Conservation (phyloP, 2,113 vertebrate species). For the Sisor rabdophorus region DNA sequence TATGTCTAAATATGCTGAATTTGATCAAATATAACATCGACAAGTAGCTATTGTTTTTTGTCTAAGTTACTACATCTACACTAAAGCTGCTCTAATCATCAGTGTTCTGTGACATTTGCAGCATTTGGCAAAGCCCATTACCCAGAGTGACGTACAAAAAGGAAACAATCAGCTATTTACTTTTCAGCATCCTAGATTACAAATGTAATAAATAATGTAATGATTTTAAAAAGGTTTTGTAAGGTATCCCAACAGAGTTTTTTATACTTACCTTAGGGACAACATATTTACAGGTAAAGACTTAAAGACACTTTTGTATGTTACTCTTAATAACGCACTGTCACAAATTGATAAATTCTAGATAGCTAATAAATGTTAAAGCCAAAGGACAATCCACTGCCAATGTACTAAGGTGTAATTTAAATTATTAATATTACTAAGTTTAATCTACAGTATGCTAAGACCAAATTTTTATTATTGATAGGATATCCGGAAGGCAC, state of each 20-base stretch:
- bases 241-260: too few relatives aligned
- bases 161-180: background rate
- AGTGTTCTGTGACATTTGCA: background rate
- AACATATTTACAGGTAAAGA: too few relatives aligned
- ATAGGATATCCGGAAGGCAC: too few relatives aligned
- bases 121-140: too few relatives aligned
- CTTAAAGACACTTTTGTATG: too few relatives aligned
- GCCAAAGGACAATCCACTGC: conserved; percentile 1
- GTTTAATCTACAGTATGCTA: background rate
- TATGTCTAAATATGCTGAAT: background rate
- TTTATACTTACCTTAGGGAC: too few relatives aligned
- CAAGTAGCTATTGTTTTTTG: background rate
- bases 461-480: background rate
- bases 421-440: conserved; percentile 27
- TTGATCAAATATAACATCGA: background rate
- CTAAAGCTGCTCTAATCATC: background rate
- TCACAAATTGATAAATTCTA: too few relatives aligned
- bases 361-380: conserved; percentile 28
- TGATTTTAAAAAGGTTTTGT: too few relatives aligned
- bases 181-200: conserved; percentile 25
- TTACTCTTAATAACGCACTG: too few relatives aligned
- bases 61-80: background rate
- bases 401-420: background rate
- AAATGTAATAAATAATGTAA: too few relatives aligned
- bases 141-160: too few relatives aligned